These are phyloP conservation scores for Manis pentadactyla DNA, from an alignment of 2,797 vertebrate genomes.

Conservation along the genomic window DNA sequence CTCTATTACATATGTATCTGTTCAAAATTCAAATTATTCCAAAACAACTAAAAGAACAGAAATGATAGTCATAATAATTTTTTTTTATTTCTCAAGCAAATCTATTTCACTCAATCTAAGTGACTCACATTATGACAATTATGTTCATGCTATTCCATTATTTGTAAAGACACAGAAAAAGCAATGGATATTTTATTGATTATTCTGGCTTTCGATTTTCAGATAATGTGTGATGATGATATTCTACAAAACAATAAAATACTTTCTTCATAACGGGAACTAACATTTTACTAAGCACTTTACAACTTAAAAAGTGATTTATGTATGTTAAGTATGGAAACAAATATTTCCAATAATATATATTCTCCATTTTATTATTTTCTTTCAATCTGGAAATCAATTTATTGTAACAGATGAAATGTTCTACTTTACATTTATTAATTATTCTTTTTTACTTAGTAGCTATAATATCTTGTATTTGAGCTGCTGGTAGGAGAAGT, in stretches of 20 bases:
- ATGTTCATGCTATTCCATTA: background rate
- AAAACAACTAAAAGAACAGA: background rate
- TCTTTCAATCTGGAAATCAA: background rate
- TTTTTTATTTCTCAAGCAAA: background rate
- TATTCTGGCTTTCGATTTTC: background rate
- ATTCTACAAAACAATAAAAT: background rate
- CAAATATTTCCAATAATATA: background rate
- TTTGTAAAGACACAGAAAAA: background rate
- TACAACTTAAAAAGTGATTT: background rate
- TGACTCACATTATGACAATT: background rate
- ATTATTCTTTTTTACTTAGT: background rate
- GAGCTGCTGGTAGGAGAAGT: background rate
- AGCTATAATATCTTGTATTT: background rate
- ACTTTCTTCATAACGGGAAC: background rate
- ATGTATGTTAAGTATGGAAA: background rate
- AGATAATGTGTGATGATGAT: background rate
- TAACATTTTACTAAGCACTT: background rate
- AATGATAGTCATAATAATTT: background rate
- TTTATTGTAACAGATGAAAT: background rate
- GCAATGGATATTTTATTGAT: background rate
- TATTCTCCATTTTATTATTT: background rate
- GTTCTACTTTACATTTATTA: background rate
- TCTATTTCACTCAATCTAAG: background rate
- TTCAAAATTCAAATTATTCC: background rate
- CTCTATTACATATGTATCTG: background rate